phyloP scores from a whole-genome alignment of 2,113 vertebrate genomes.

The Hippocampus mohnikei region DNA sequence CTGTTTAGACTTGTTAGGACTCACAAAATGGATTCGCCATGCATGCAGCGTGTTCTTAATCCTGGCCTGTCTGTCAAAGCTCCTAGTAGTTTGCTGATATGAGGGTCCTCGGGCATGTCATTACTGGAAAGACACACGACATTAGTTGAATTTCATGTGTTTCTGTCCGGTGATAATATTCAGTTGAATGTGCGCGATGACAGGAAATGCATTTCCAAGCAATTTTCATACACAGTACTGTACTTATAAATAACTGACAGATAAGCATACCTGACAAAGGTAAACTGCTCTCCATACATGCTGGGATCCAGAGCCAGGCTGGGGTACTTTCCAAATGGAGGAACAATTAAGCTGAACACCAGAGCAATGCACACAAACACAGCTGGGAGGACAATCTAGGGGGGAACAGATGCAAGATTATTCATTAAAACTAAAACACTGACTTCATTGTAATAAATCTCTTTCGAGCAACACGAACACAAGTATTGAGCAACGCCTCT shows the following conservation, averaged over 20 bases:
- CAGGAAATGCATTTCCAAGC: background rate
- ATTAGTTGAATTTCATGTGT: background rate
- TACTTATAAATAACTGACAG: background rate
- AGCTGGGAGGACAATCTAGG: conserved; percentile 91
- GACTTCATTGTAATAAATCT: background rate
- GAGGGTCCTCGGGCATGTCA: conserved; percentile 82
- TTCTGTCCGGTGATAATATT: background rate
- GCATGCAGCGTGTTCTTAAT: conserved; percentile 88
- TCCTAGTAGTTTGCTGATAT: conserved; percentile 77
- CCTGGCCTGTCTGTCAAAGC: conserved; percentile 81
- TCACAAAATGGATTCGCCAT: conserved; percentile 79
- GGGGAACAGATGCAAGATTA: conserved; percentile 45
- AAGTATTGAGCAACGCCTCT: background rate
- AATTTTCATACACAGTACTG: background rate
- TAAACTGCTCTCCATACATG: conserved; percentile 96
- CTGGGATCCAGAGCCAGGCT: conserved; percentile 86
- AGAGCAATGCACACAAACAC: conserved; percentile 97
- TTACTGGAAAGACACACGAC: conserved; percentile 73
- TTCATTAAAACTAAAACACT: background rate
- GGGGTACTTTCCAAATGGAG: conserved; percentile 95
- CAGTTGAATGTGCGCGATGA: background rate
- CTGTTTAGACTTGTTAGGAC: conserved; percentile 29
- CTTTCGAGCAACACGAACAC: no score
- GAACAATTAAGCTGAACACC: conserved; percentile 93
- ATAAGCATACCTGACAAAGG: conserved; percentile 84